Conservation (phyloP, 1,140 invertebrate genomes). For the Mizuhopecten yessoensis region DNA sequence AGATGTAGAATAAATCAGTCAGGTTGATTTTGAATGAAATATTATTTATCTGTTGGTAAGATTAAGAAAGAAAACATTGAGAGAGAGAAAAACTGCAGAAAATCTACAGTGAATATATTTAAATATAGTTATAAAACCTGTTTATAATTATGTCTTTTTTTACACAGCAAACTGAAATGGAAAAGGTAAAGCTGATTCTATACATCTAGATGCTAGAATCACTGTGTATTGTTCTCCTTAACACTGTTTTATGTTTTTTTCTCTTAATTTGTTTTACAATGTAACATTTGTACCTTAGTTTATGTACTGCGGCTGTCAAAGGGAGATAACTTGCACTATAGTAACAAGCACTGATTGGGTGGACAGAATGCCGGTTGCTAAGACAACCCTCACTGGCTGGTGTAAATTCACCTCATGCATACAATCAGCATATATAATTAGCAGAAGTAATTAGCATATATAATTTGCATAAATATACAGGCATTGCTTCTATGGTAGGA, state of each 20-base stretch:
- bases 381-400: neutral
- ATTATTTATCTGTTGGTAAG: too few relatives aligned
- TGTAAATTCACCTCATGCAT: neutral
- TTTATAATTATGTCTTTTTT: conserved; percentile 61
- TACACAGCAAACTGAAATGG: conserved; percentile 92
- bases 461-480: neutral
- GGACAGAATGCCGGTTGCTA: neutral
- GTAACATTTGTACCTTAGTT: neutral
- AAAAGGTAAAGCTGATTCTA: conserved; percentile 89
- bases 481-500: neutral
- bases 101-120: too few relatives aligned
- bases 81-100: too few relatives aligned
- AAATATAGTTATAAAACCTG: neutral
- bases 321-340: conserved; percentile 7
- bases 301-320: conserved; percentile 16
- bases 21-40: too few relatives aligned
- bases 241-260: conserved; percentile 6
- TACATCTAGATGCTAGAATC: conserved; percentile 32
- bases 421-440: neutral
- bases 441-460: conserved; percentile 11
- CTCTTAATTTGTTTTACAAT: neutral
- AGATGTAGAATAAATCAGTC: too few relatives aligned
- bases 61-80: too few relatives aligned
- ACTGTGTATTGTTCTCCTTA: neutral
- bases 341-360: neutral